Conservation (phyloP, 1,140 invertebrate genomes). For the Sipha flava region DNA sequence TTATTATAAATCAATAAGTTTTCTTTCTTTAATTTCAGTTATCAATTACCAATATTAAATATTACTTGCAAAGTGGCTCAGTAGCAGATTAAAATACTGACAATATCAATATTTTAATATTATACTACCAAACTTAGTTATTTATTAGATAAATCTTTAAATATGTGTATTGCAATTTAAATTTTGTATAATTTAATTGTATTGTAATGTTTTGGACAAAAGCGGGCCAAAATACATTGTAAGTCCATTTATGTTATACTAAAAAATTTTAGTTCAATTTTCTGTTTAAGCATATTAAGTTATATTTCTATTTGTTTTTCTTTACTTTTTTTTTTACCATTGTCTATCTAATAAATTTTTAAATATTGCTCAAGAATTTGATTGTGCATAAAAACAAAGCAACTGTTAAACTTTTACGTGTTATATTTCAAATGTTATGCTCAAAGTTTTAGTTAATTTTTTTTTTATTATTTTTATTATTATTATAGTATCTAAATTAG, state of each 20-base stretch:
- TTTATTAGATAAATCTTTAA: background rate
- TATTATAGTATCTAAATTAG: background rate
- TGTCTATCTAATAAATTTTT: background rate
- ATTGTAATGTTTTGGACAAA: background rate
- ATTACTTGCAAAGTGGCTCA: background rate
- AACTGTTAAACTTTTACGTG: background rate
- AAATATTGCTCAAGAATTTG: conserved; percentile 4
- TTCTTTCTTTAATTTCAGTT: background rate
- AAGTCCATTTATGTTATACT: background rate
- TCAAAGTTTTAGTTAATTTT: conserved; percentile 13
- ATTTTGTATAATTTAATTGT: background rate
- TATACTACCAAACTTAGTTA: background rate
- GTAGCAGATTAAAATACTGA: background rate
- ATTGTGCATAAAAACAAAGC: background rate
- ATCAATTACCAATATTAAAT: background rate
- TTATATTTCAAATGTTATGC: background rate
- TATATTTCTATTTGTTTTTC: conserved; percentile 1
- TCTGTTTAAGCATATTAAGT: background rate
- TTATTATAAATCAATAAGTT: background rate
- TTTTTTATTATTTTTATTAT: background rate
- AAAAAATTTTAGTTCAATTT: conserved; percentile 11
- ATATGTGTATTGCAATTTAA: background rate
- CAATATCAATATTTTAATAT: background rate
- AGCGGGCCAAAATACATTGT: background rate
- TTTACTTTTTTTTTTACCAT: background rate